These are phyloP conservation scores for Clarias macrocephalus DNA, from an alignment of 2,113 vertebrate species.

Conservation along the genomic window DNA sequence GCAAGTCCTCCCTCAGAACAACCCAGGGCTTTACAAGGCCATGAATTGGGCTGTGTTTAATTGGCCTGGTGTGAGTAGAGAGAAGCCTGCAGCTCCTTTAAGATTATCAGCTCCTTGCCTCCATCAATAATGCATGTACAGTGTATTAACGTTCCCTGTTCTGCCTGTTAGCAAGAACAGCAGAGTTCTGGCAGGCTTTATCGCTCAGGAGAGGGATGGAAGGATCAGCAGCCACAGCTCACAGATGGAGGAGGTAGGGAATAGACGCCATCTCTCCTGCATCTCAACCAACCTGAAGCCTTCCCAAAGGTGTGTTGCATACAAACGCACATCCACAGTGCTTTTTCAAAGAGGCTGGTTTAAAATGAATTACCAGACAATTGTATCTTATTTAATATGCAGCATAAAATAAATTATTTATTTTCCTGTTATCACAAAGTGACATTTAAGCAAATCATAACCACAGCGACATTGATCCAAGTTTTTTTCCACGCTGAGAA, in stretches of 20 bases:
- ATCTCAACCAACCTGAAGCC: conserved; percentile 40
- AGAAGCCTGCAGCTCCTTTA: conserved; percentile 44
- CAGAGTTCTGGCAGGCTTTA: conserved; percentile 38
- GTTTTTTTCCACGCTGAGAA: neutral
- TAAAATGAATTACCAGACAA: conserved; percentile 1
- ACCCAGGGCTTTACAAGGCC: conserved; percentile 49
- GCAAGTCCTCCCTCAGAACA: conserved; percentile 41
- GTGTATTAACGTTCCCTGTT: conserved; percentile 51
- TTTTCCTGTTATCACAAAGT: neutral
- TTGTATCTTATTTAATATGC: neutral
- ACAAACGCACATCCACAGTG: neutral
- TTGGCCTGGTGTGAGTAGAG: conserved; percentile 48
- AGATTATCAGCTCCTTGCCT: conserved; percentile 54
- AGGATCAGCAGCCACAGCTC: conserved; percentile 31
- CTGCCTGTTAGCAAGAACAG: conserved; percentile 54
- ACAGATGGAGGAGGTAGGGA: conserved; percentile 23
- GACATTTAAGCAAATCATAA: neutral
- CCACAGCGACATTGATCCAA: neutral
- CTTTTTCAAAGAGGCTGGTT: neutral
- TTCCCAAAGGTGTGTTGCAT: conserved; percentile 10
- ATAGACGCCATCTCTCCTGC: conserved; percentile 17
- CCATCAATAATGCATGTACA: conserved; percentile 58
- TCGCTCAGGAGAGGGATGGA: conserved; percentile 34
- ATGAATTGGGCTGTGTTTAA: conserved; percentile 52
- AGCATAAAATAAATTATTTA: neutral